Conservation (phyloP, 2,888 invertebrate species). For the Drosophila infuscata region DNA sequence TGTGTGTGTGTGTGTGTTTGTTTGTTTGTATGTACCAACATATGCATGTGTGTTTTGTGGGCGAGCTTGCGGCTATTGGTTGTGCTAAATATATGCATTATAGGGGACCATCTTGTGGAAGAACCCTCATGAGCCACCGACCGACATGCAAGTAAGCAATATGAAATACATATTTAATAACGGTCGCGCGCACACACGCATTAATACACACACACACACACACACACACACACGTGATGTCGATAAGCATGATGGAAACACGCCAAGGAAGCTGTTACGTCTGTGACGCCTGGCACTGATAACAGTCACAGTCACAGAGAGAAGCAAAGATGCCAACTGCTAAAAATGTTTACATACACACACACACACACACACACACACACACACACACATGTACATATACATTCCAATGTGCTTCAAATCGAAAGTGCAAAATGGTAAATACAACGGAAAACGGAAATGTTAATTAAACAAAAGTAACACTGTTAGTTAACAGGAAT, state of each 20-base stretch:
- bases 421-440: conserved; percentile 11
- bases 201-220: conserved; percentile 16
- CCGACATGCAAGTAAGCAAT: conserved; percentile 1
- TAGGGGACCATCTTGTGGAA: conserved; percentile 44
- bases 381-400: background rate
- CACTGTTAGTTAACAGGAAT: conserved; percentile 9
- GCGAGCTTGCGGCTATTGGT: conserved; percentile 2
- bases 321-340: background rate
- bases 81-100: conserved; percentile 39
- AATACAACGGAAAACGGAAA: background rate
- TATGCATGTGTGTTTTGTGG: background rate
- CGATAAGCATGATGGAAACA: conserved; percentile 30
- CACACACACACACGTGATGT: conserved; percentile 10
- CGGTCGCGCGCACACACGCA: conserved; percentile 24
- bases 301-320: conserved; percentile 21
- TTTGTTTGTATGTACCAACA: background rate
- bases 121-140: conserved; percentile 35
- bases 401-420: background rate
- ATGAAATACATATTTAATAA: conserved; percentile 29
- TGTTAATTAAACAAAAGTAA: background rate
- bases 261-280: conserved; percentile 40
- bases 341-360: background rate
- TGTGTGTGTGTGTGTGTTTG: too few relatives aligned
- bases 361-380: background rate
- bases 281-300: conserved; percentile 21